Evolutionary conservation across 2,797 vertebrate species (phyloP).

Genomic region (Neopelma chrysocephalum): DNA sequence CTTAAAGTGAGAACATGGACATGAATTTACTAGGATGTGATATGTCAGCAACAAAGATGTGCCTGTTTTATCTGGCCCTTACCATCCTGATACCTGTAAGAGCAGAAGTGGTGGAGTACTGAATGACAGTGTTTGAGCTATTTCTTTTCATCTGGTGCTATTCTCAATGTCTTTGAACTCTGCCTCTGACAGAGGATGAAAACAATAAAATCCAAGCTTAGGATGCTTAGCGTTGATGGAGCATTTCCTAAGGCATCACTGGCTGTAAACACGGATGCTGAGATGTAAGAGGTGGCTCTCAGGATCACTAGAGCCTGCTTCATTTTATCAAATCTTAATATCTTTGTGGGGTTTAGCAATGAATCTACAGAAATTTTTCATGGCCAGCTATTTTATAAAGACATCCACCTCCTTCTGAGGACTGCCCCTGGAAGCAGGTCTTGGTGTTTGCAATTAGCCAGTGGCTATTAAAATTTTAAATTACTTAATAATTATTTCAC

Average conservation of each 20-base stretch:
- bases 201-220: neutral
- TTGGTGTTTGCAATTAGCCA: neutral
- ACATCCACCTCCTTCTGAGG: neutral
- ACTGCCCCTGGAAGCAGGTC: neutral
- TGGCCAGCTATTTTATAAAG: neutral
- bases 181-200: neutral
- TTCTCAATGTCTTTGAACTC: neutral
- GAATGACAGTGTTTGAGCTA: neutral
- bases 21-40: neutral
- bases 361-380: neutral
- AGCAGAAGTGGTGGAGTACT: neutral
- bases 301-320: neutral
- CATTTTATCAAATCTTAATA: neutral
- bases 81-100: neutral
- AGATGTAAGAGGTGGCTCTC: neutral
- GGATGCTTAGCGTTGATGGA: neutral
- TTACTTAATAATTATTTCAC: neutral
- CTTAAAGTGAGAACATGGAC: neutral
- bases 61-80: neutral
- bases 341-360: neutral
- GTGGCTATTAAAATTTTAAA: neutral
- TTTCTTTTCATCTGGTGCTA: neutral
- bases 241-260: neutral
- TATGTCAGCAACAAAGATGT: neutral
- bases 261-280: neutral